phyloP scores from a whole-genome alignment of 2,113 vertebrate genomes.

The human (Homo sapiens) region GRCh38 chr4:152577001-152577500 shows the following conservation, averaged over 20 bases:
- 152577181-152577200: not conserved
- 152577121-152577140: not conserved
- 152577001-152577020: not conserved
- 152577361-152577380: no score
- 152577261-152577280: no score
- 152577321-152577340: no score
- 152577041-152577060: not conserved
- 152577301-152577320: no score
- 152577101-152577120: conserved; percentile 40
- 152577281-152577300: no score
- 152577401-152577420: no score
- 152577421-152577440: not conserved
- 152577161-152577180: not conserved
- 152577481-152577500: not conserved
- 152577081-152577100: not conserved
- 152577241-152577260: not conserved
- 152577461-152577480: not conserved
- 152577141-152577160: not conserved
- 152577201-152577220: not conserved
- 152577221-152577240: not conserved
- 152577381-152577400: no score
- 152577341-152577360: no score
- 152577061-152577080: conserved; percentile 20
- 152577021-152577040: conserved; percentile 10
- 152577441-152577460: not conserved